Evolutionary conservation across 1,140 invertebrate genomes (phyloP), one percentile per base, ranked within the genome.

Genomic region (Drosophila ercepeae): DNA sequence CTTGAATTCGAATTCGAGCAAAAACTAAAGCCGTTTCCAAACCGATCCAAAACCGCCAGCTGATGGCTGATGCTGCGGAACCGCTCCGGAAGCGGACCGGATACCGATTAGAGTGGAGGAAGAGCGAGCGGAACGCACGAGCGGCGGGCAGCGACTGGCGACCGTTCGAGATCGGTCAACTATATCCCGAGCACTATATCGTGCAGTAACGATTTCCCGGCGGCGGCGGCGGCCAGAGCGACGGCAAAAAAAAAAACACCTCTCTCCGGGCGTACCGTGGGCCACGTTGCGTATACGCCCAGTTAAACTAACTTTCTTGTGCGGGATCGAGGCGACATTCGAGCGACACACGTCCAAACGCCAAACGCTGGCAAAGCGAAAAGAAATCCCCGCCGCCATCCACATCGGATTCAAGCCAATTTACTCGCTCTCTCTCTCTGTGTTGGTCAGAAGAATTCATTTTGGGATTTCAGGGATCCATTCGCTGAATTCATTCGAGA

Each of bases 341-440:
- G 61, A 81, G 76, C 81, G 77, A 86, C 79, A 86, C 79, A 86
- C 82, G 83, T 88, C 82, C 65, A 88, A 82, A 75, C 83, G 82
- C 83, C 53, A 77, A 88, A 88, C 82, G 82, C 73, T 88, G 75
- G 83, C 77, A 71, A 82, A 75, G 51, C 82, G 82, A 88, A 88
- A 88, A 88, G 82, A 88, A 88, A 70, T 60, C 46, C 21, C 63
- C 63, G 52, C 57, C 36, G 49, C 14, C 29, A 54, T 18, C 29
- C 16, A 69, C 27, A 29, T 19, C 52, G 57, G 44, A 75, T 74
- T 58, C 49, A 74, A 75, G 72, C 70, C 50, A 75, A 75, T 75
- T 74, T 53, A 14, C 57, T 32, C 21, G 36, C 67, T 68, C 50
- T 75, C 59, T 46, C 74, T 14, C 65, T 5, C 21, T 32, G 5